Conservation (phyloP, 2,797 vertebrate genomes). For the Smutsia temminckii region DNA sequence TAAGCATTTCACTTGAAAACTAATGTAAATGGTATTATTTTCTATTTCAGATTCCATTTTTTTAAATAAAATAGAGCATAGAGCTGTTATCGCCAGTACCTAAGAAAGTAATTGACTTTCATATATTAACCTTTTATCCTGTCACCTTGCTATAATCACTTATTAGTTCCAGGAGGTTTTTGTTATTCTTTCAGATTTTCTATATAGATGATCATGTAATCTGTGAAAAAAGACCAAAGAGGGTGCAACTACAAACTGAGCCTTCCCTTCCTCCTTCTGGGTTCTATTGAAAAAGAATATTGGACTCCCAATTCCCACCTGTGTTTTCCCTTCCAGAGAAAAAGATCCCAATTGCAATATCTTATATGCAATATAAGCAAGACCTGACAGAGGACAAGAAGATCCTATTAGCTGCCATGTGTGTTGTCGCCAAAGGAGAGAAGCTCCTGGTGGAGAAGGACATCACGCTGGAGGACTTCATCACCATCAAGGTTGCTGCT, state of each 20-base stretch:
- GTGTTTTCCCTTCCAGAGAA: constrained; percentile 81
- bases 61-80: no score
- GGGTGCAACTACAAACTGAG: background rate
- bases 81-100: no score
- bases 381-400: constrained; percentile 84
- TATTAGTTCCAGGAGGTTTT: no score
- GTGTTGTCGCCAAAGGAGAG: constrained; percentile 75
- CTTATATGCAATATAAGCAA: constrained; percentile 83
- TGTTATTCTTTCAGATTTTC: no score
- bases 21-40: no score
- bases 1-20: no score
- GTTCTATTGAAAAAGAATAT: background rate
- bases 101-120: no score
- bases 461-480: constrained; percentile 82
- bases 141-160: no score
- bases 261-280: background rate
- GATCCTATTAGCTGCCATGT: constrained; percentile 84
- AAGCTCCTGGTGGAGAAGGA: constrained; percentile 83
- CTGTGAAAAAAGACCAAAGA: background rate
- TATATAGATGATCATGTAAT: no score
- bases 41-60: no score
- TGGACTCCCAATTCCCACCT: background rate
- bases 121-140: no score
- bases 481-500: constrained; percentile 83
- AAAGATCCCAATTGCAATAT: constrained; percentile 79